Conservation (phyloP, 2,113 vertebrate species). For the Larimichthys polyactis region DNA sequence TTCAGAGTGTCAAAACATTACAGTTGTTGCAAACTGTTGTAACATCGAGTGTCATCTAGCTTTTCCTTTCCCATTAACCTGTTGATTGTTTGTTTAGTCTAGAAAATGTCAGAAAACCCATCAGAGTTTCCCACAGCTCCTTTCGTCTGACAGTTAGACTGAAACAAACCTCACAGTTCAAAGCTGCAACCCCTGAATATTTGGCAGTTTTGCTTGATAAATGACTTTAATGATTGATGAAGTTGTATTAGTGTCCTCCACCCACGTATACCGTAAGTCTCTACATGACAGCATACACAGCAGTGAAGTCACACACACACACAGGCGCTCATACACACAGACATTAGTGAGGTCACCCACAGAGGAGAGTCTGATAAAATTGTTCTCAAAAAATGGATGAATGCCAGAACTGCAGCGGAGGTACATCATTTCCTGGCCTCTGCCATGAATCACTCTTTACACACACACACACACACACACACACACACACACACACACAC, state of each 20-base stretch:
- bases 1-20: background rate
- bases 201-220: background rate
- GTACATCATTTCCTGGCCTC: constrained; percentile 17
- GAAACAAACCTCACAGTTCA: background rate
- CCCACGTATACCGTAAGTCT: background rate
- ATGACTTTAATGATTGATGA: background rate
- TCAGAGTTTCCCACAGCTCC: background rate
- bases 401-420: constrained; percentile 60
- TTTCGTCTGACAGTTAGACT: background rate
- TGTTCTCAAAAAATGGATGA: constrained; percentile 47
- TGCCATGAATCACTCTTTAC: constrained; percentile 35
- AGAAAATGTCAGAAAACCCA: background rate
- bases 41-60: background rate
- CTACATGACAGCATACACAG: background rate
- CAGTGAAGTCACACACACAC: background rate
- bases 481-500: background rate
- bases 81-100: background rate
- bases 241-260: background rate
- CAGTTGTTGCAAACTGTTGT: background rate
- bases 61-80: background rate
- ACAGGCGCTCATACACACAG: constrained; percentile 10
- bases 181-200: background rate
- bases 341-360: constrained; percentile 49
- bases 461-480: background rate
- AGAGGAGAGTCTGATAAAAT: constrained; percentile 50